Conservation (phyloP, 2,888 invertebrate genomes). For the Brachyopa scutellaris region DNA sequence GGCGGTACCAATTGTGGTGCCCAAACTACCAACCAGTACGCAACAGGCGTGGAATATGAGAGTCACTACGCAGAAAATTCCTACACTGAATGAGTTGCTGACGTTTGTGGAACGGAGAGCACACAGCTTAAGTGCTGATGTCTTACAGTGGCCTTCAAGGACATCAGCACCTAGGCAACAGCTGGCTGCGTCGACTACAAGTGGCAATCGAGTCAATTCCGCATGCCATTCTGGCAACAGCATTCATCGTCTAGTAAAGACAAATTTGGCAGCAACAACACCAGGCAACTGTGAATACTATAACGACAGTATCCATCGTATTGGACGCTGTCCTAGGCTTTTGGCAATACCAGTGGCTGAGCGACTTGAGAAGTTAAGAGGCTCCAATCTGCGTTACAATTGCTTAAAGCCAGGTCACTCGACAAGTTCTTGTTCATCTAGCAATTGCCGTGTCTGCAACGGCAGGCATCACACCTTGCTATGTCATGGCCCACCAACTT, state of each 20-base stretch:
- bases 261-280: conserved; percentile 20
- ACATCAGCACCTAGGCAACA: neutral
- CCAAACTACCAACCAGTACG: too few relatives aligned
- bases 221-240: too few relatives aligned
- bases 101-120: conserved; percentile 1
- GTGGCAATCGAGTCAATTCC: neutral
- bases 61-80: neutral
- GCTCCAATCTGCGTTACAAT: conserved; percentile 34
- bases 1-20: too few relatives aligned
- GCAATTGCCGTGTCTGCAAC: conserved; percentile 15
- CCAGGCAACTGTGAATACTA: conserved; percentile 13
- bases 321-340: conserved; percentile 19
- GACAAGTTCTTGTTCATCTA: neutral
- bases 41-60: conserved; percentile 14
- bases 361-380: neutral
- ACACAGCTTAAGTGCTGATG: conserved; percentile 9
- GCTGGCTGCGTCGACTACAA: conserved; percentile 7
- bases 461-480: conserved; percentile 20
- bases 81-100: neutral
- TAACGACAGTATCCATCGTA: conserved; percentile 10
- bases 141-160: neutral
- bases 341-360: conserved; percentile 27
- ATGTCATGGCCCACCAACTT: neutral
- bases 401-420: conserved; percentile 30
- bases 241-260: neutral